Conservation (phyloP, 2,797 vertebrate genomes). For the Poeciliopsis presidionis region DNA sequence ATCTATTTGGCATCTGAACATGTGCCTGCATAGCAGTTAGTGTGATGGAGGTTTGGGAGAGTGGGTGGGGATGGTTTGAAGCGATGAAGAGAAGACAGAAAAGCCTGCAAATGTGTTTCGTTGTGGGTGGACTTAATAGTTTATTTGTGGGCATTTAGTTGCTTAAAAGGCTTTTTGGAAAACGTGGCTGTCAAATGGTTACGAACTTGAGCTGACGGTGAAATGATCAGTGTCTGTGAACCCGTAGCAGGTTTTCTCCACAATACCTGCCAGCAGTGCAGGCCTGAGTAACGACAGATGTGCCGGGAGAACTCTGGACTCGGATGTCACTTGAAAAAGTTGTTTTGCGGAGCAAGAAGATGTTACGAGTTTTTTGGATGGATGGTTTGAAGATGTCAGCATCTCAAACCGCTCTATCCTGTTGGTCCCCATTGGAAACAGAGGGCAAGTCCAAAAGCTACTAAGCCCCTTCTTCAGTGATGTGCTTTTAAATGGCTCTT, state of each 20-base stretch:
- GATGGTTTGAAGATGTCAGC: background rate
- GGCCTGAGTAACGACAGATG: background rate
- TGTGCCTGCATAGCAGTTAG: background rate
- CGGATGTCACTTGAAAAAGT: background rate
- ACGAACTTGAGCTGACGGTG: constrained; percentile 11
- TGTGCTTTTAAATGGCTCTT: background rate
- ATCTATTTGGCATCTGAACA: background rate
- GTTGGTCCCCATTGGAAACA: background rate
- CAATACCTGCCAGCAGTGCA: background rate
- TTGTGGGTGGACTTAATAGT: constrained; percentile 15
- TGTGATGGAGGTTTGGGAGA: constrained; percentile 11
- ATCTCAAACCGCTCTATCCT: background rate
- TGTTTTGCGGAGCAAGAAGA: background rate
- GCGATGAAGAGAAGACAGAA: background rate
- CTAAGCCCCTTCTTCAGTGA: background rate
- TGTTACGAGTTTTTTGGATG: background rate
- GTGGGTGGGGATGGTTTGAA: constrained; percentile 13
- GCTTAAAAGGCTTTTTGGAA: background rate
- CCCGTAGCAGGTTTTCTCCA: background rate
- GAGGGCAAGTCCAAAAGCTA: background rate
- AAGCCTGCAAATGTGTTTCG: background rate
- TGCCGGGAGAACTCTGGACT: background rate
- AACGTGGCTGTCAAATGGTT: constrained; percentile 6
- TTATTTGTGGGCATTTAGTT: constrained; percentile 14
- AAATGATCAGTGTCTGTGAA: constrained; percentile 20